Base-by-base conservation (phyloP, 2,797 vertebrate species). In the Taeniopygia guttata region DNA sequence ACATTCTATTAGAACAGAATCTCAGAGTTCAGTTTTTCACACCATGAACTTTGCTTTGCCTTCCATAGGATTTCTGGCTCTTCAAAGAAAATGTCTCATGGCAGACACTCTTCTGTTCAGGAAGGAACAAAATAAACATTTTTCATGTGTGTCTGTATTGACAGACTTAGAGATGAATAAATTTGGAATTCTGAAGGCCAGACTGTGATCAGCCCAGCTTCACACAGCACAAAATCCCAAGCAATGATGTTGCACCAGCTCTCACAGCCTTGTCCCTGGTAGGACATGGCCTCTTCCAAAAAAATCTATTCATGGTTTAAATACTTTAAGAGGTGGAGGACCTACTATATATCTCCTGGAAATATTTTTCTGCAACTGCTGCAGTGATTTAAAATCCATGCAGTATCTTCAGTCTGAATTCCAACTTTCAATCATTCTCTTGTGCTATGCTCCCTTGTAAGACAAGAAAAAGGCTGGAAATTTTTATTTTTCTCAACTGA, bases 401-500 rank as follows among this genome's bases (percentile, higher is more conserved):
- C 8, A 9, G 48, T 52, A 22, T 29, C 48, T 89, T 23, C 16
- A 51, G 12, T 49, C 11, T 70, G 43, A 40, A n/a, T 54, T 70
- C 14, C 23, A 54, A 10, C 16, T 70, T 78, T 8, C 45, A 38
- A 54, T 66, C 12, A 27, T 30, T 26, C 7, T 34, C 7, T 46
- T 12, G 30, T 22, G 3, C 64, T 60, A 16, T 13, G 11, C 1
- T 87, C 1, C 55, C 26, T 52, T 2, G 1, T 22, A 60, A 81
- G 9, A 42, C 8, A 43, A 51, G 34, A 48, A 74, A 66, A 36
- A 36, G 6, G 2, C 10, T 73, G 29, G 29, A 40, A 66, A 40
- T 40, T 40, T 40, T 40, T 15, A 15, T 22, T 9, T 59, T 42
- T 82, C 4, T 63, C 0, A 0, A 4, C 13, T 59, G 48, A 34